A percentile compares a stretch with the other conserved stretches of the same genome.
Evolutionary conservation across 2,113 vertebrate species (phyloP).

Genomic region (Ariopsis seemanni): DNA sequence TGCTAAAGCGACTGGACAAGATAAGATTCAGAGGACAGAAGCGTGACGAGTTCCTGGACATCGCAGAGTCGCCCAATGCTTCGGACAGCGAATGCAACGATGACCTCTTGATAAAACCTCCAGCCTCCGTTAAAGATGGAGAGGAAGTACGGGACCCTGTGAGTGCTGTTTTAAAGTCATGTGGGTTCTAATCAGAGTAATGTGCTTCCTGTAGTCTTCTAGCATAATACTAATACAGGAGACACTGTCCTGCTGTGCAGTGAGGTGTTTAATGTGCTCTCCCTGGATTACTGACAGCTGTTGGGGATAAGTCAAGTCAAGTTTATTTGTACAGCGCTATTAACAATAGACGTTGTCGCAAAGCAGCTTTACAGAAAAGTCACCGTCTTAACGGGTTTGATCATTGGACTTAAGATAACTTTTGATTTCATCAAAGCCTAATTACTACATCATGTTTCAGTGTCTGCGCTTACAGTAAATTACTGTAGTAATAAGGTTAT

Average conservation of each 20-base stretch:
- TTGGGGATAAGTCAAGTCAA: background rate
- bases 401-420: background rate
- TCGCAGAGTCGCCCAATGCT: conserved; percentile 88
- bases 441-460: background rate
- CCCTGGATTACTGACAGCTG: background rate
- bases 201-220: background rate
- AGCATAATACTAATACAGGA: background rate
- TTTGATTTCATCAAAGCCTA: background rate
- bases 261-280: background rate
- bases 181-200: background rate
- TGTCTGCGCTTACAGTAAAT: background rate
- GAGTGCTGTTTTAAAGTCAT: conserved; percentile 56
- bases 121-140: conserved; percentile 71
- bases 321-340: too few relatives aligned
- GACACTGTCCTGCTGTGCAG: background rate
- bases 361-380: background rate
- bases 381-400: background rate
- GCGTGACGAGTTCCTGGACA: conserved; percentile 91
- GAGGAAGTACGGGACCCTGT: conserved; percentile 87
- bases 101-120: conserved; percentile 78
- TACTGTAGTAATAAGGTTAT: background rate
- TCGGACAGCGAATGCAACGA: conserved; percentile 92
- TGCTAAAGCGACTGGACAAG: conserved; percentile 92
- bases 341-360: too few relatives aligned
- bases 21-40: conserved; percentile 95